phyloP scores from a whole-genome alignment of 2,797 vertebrate genomes.

The Loriculus beryllinus region DNA sequence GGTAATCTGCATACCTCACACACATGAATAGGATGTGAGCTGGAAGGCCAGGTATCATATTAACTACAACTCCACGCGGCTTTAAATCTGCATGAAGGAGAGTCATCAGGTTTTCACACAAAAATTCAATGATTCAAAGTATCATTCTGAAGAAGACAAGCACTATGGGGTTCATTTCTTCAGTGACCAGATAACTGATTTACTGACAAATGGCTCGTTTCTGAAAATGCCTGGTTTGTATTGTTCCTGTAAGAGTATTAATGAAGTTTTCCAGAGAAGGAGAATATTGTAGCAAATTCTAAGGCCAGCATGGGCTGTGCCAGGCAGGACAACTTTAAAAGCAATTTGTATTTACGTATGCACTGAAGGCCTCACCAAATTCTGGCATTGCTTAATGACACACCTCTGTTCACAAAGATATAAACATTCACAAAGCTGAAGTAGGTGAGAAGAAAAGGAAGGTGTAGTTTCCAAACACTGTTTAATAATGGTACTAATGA shows the following conservation, averaged over 20 bases:
- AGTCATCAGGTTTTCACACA: not conserved
- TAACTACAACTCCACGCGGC: constrained; percentile 93
- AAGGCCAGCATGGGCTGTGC: not conserved
- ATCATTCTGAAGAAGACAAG: not conserved
- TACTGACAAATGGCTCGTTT: not conserved
- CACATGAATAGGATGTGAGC: constrained; percentile 96
- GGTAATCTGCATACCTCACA: constrained; percentile 89
- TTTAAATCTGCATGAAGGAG: constrained; percentile 82
- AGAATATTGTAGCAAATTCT: not conserved
- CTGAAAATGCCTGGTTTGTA: not conserved
- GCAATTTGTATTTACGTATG: not conserved
- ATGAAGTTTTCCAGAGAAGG: not conserved
- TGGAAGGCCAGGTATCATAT: constrained; percentile 89
- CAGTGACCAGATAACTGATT: not conserved
- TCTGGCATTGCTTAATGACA: not conserved
- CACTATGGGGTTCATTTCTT: not conserved
- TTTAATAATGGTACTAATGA: not conserved
- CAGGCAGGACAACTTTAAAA: not conserved
- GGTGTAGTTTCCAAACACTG: not conserved
- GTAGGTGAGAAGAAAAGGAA: not conserved
- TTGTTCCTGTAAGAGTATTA: not conserved
- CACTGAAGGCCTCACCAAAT: not conserved
- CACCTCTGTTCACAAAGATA: not conserved
- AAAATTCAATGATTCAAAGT: not conserved
- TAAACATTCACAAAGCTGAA: not conserved